These are phyloP conservation scores for Acanthiza pusilla DNA, from an alignment of 2,797 vertebrate genomes.

Conservation along the genomic window DNA sequence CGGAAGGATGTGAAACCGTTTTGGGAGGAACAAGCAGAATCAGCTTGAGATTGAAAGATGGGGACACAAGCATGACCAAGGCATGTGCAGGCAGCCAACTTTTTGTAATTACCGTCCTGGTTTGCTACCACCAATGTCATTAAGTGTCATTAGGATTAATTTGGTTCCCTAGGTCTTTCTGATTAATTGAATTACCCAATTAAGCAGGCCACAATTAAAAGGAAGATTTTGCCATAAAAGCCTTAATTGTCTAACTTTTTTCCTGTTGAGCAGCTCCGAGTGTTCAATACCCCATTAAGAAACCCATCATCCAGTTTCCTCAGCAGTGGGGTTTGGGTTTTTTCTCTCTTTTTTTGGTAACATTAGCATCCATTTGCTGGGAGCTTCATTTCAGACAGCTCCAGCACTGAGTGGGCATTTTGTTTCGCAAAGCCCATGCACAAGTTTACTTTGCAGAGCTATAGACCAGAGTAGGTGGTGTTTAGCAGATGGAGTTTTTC, in stretches of 20 bases:
- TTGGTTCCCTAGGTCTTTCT: slow-evolving; percentile 2
- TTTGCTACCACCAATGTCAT: not conserved
- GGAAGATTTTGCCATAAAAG: not conserved
- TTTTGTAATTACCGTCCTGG: not conserved
- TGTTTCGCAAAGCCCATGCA: not conserved
- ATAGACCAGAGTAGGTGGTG: slow-evolving; percentile 14
- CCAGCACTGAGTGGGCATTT: not conserved
- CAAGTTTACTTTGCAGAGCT: slow-evolving; percentile 7
- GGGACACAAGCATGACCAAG: not conserved
- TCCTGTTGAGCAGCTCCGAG: not conserved
- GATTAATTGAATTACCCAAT: slow-evolving; percentile 46
- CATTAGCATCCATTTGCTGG: slow-evolving; percentile 62
- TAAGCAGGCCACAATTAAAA: slow-evolving; percentile 38
- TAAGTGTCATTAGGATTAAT: slow-evolving; percentile 21
- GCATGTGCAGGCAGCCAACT: not conserved
- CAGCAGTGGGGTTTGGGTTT: not conserved
- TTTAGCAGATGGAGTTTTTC: slow-evolving; percentile 38
- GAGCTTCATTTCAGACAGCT: not conserved
- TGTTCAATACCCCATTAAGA: not conserved
- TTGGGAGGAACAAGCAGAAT: not conserved
- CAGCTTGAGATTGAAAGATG: not conserved
- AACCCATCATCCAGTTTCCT: not conserved
- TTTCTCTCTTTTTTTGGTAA: slow-evolving; percentile 13
- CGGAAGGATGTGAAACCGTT: not conserved
- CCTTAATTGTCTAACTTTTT: not conserved